A percentile compares a stretch with the other conserved stretches of the same genome.
Conservation (phyloP, 2,113 vertebrate genomes). For the Strigops habroptila region DNA sequence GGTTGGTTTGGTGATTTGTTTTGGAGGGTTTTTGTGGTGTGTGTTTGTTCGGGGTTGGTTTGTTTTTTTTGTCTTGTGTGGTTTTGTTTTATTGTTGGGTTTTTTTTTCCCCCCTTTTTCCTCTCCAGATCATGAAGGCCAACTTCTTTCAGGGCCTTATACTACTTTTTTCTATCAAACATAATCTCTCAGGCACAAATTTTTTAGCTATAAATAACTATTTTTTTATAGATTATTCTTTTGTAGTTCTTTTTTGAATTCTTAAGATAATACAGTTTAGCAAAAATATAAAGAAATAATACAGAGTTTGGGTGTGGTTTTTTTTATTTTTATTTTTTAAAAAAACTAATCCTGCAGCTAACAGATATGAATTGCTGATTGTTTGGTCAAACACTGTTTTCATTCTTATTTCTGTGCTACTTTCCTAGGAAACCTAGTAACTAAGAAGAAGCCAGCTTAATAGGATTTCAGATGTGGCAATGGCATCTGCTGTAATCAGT, state of each 20-base stretch:
- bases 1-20: neutral
- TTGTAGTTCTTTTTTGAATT: neutral
- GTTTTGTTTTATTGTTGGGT: neutral
- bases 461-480: conserved; percentile 22
- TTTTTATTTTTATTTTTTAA: neutral
- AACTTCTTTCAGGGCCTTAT: neutral
- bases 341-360: neutral
- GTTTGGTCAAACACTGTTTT: neutral
- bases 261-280: neutral
- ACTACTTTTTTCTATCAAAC: neutral
- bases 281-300: neutral
- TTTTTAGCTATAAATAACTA: neutral
- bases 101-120: neutral
- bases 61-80: neutral
- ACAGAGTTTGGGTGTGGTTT: neutral
- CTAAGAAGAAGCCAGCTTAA: neutral
- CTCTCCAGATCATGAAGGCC: neutral
- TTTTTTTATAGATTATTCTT: neutral
- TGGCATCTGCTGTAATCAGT: conserved; percentile 85
- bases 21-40: neutral
- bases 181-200: neutral
- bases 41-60: neutral
- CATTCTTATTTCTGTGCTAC: neutral
- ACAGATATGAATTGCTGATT: neutral
- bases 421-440: neutral